phyloP scores from a whole-genome alignment of 2,113 vertebrate species.

The Hemiscyllium ocellatum region DNA sequence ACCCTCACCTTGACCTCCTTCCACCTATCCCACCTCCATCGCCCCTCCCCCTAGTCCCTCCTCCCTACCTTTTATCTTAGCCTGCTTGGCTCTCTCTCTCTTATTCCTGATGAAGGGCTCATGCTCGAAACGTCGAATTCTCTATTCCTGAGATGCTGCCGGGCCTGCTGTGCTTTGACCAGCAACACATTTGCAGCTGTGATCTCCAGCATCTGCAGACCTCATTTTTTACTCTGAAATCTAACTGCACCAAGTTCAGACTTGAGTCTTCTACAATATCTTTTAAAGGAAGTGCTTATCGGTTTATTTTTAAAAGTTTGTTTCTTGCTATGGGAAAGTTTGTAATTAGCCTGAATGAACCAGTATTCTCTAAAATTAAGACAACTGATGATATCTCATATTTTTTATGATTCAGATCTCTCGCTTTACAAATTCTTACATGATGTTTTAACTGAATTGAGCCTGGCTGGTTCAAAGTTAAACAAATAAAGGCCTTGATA shows the following conservation, averaged over 20 bases:
- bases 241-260: not conserved
- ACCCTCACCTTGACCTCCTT: too few relatives aligned
- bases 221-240: too few relatives aligned
- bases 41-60: too few relatives aligned
- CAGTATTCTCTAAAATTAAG: not conserved
- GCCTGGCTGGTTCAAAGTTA: not conserved
- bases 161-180: too few relatives aligned
- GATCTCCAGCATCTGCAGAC: too few relatives aligned
- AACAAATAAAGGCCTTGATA: not conserved
- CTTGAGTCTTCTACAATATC: not conserved
- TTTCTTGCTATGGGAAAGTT: not conserved
- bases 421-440: not conserved
- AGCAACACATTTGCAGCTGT: too few relatives aligned
- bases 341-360: not conserved
- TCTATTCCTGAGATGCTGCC: too few relatives aligned
- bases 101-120: too few relatives aligned
- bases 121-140: too few relatives aligned
- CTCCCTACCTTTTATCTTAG: too few relatives aligned
- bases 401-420: not conserved
- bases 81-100: too few relatives aligned
- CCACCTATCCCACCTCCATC: too few relatives aligned
- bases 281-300: not conserved
- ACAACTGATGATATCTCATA: not conserved
- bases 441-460: not conserved
- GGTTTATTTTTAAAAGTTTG: not conserved